A percentile compares a stretch with the other conserved stretches of the same genome.
Evolutionary conservation across 2,888 invertebrate species (phyloP).

Genomic region (Lampropteryx suffumata): DNA sequence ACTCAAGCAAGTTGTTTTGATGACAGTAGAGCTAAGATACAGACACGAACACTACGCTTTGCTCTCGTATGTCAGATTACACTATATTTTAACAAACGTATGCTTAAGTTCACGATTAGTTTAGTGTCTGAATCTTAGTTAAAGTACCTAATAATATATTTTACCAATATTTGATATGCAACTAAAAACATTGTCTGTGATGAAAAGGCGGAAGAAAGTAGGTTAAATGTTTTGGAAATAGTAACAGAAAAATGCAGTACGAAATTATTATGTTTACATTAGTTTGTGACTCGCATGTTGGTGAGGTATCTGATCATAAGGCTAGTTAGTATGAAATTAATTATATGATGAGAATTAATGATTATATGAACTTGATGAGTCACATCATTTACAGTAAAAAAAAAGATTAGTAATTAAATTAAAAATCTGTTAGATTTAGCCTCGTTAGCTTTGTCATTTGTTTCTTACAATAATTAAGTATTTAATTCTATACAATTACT

Average conservation of each 20-base stretch:
- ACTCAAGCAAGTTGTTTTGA: too few relatives aligned
- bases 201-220: conserved; percentile 8
- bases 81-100: too few relatives aligned
- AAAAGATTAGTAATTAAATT: conserved; percentile 30
- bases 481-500: conserved; percentile 55
- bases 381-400: conserved; percentile 5
- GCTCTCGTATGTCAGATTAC: too few relatives aligned
- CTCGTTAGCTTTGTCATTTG: conserved; percentile 73
- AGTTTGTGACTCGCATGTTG: background rate
- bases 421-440: conserved; percentile 50
- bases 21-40: too few relatives aligned
- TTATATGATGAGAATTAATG: conserved; percentile 2
- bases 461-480: conserved; percentile 55
- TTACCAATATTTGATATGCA: too few relatives aligned
- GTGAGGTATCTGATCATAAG: conserved; percentile 7
- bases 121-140: too few relatives aligned
- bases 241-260: background rate
- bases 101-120: too few relatives aligned
- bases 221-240: background rate
- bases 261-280: too few relatives aligned
- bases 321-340: background rate
- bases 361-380: too few relatives aligned
- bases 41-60: too few relatives aligned
- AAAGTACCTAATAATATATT: too few relatives aligned
- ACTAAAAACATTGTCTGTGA: conserved; percentile 3